A percentile compares a stretch with the other conserved stretches of the same genome.
phyloP scores from a whole-genome alignment of 2,888 invertebrate genomes.

The Thereva unica region DNA sequence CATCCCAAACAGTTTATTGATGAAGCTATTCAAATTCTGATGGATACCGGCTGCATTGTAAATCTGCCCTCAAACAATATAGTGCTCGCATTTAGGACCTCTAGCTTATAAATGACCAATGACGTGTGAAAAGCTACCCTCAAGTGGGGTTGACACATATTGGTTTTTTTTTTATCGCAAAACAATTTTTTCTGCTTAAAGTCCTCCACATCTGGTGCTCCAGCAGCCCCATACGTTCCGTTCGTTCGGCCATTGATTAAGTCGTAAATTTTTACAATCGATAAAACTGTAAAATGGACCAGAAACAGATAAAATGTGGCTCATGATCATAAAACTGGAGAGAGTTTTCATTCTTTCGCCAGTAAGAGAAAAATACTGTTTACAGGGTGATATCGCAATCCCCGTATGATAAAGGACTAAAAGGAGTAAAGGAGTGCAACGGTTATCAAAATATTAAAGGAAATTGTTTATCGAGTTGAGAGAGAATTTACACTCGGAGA shows the following conservation, averaged over 20 bases:
- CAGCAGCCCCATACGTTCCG: background rate
- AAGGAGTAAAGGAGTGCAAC: too few relatives aligned
- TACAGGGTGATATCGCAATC: too few relatives aligned
- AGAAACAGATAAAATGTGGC: constrained; percentile 38
- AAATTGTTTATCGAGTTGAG: too few relatives aligned
- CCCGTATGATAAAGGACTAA: too few relatives aligned
- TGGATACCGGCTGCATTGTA: background rate
- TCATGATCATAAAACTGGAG: constrained; percentile 28
- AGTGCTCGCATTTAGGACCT: constrained; percentile 1
- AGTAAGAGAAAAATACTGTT: too few relatives aligned
- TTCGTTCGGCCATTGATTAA: constrained; percentile 31
- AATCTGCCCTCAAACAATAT: constrained; percentile 1
- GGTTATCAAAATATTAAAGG: too few relatives aligned
- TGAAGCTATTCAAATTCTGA: too few relatives aligned
- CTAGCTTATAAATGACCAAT: constrained; percentile 30
- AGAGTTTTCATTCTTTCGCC: too few relatives aligned
- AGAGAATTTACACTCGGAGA: too few relatives aligned
- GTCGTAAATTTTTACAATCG: constrained; percentile 38
- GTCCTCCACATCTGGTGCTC: constrained; percentile 23
- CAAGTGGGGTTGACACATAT: constrained; percentile 25
- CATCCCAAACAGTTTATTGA: too few relatives aligned
- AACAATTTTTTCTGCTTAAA: constrained; percentile 31
- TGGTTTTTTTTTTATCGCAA: constrained; percentile 16
- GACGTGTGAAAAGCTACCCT: constrained; percentile 28
- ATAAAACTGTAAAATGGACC: constrained; percentile 39